Base-by-base conservation (phyloP, 2,797 vertebrate species). In the Falco cherrug region DNA sequence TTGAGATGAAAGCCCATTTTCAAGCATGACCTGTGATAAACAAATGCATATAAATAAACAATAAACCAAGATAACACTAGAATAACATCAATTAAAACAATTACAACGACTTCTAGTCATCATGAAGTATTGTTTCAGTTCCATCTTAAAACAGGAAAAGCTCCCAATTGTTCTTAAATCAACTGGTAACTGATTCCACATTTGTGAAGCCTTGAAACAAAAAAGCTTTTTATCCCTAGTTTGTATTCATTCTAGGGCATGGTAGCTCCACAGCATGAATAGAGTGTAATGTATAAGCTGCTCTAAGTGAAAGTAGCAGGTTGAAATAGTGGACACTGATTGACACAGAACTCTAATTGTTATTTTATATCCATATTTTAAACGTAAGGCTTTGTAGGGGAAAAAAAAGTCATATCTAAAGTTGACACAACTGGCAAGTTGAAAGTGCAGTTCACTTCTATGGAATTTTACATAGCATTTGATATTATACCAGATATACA, bases 41-140 rank as follows among this genome's bases (percentile, higher is more conserved):
- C 78, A 96, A 98, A 97, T 33, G 84, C 92, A 92, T 89, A 96
- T 97, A 98, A 97, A 97, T 96, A 96, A 97, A 98, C 95, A 97
- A 98, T 96, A 98, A 97, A 94, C 87, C 31, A 54, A 96, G 96
- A 98, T 98, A 97, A 96, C 92, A 94, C 84, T 91, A 97, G 95
- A 98, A 98, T 97, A 98, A 97, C 97, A 94, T 92, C 84, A 98
- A 97, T 98, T 98, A 98, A 95, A 97, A 97, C 97, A 97, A 98
- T 98, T 97, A 97, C 29, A 86, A 94, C 68, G 95, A 93, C 97
- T 98, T 97, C 94, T 94, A 96, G 96, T 98, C 97, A 98, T 98
- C 90, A 98, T 5, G 94, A 97, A 93, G 90, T 95, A 98, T 98
- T 98, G 97, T 98, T 97, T 96, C 96, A 95, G 96, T 96, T 97